A percentile compares a stretch with the other conserved stretches of the same genome.
phyloP scores from a whole-genome alignment of 2,113 vertebrate species.

The Forbesichthys papilliferus region DNA sequence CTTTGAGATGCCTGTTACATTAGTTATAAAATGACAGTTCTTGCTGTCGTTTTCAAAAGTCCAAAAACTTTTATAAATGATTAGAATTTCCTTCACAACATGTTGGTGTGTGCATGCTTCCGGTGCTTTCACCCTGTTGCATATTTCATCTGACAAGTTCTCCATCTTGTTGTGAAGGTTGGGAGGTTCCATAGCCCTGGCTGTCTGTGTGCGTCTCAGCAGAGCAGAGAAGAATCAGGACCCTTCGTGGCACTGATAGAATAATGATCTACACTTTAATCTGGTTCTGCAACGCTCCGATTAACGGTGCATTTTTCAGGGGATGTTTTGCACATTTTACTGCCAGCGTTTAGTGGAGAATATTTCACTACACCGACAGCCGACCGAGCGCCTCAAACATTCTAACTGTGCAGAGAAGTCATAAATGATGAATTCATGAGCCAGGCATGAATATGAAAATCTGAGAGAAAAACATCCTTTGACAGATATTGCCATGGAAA shows the following conservation, averaged over 20 bases:
- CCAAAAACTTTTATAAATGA: not conserved
- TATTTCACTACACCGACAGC: not conserved
- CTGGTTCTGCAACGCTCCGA: not conserved
- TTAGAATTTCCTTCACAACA: slow-evolving; percentile 9
- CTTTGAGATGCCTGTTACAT: too few species aligned
- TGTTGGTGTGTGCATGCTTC: not conserved
- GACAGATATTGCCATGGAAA: slow-evolving; percentile 33
- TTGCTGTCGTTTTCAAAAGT: not conserved
- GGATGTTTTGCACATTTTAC: not conserved
- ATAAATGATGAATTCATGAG: slow-evolving; percentile 35
- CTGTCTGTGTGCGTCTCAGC: not conserved
- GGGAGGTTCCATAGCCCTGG: slow-evolving; percentile 7
- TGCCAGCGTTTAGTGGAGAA: not conserved
- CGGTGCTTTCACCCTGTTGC: slow-evolving; percentile 13
- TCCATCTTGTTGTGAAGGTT: slow-evolving; percentile 1
- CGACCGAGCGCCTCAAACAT: slow-evolving; percentile 3
- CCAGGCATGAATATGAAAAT: slow-evolving; percentile 39
- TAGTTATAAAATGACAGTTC: not conserved
- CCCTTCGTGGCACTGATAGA: not conserved
- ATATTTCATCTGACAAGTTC: slow-evolving; percentile 34
- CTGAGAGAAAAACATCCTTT: slow-evolving; percentile 12
- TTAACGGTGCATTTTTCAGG: not conserved
- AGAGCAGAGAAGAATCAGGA: slow-evolving; percentile 2
- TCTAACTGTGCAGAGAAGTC: slow-evolving; percentile 1
- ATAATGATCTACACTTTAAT: slow-evolving; percentile 10